Conservation (phyloP, 2,113 vertebrate species). For the Bothrops jararaca region DNA sequence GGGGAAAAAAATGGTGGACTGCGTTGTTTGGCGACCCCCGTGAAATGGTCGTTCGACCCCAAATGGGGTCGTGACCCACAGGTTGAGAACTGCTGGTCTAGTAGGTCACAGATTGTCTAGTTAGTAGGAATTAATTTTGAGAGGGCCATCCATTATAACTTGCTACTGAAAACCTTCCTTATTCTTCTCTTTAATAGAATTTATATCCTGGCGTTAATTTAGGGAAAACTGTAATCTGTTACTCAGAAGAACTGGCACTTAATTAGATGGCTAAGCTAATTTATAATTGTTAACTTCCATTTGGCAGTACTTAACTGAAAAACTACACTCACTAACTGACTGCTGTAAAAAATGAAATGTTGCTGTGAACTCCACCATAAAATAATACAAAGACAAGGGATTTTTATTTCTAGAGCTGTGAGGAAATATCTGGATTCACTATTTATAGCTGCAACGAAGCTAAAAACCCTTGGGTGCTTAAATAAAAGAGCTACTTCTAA, state of each 20-base stretch:
- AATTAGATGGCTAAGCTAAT: conserved; percentile 42
- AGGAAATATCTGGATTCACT: neutral
- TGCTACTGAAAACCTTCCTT: neutral
- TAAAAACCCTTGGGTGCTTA: conserved; percentile 5
- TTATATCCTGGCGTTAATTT: neutral
- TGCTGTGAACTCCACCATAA: neutral
- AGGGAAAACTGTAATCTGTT: conserved; percentile 26
- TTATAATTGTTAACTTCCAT: conserved; percentile 19
- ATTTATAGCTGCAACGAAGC: conserved; percentile 18
- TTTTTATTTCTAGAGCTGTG: neutral
- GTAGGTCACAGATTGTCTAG: neutral
- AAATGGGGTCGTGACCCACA: no score
- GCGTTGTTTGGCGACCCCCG: no score
- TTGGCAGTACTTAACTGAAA: conserved; percentile 10
- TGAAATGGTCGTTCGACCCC: no score
- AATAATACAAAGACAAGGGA: neutral
- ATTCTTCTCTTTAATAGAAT: neutral
- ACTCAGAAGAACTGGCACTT: conserved; percentile 22
- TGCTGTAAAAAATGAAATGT: conserved; percentile 34
- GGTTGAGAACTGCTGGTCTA: no score
- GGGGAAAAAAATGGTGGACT: no score
- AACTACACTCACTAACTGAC: conserved; percentile 20
- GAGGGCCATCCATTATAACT: neutral
- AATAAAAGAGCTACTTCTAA: conserved; percentile 9
- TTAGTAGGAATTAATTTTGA: neutral